phyloP scores from a whole-genome alignment of 2,888 invertebrate genomes.

The Dicyrtomina minuta region DNA sequence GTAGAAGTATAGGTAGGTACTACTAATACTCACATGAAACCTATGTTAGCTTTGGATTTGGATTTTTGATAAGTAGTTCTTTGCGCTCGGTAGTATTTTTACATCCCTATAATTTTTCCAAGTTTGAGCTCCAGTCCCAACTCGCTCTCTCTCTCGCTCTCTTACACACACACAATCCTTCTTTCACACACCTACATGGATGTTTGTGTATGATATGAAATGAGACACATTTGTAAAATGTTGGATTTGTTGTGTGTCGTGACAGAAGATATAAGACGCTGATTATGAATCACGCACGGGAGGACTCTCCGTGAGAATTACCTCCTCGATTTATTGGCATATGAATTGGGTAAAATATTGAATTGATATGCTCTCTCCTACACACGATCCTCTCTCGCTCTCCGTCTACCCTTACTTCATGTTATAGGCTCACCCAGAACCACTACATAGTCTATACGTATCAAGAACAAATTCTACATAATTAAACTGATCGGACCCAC shows the following conservation, averaged over 20 bases:
- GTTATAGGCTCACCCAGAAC: no score
- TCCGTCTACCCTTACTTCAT: background rate
- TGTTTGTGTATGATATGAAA: constrained; percentile 10
- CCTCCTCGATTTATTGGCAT: constrained; percentile 17
- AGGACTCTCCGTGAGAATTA: constrained; percentile 4
- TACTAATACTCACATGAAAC: no score
- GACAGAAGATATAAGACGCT: constrained; percentile 10
- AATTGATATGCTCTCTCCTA: constrained; percentile 10
- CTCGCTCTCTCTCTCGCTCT: background rate
- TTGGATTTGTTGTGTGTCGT: constrained; percentile 18
- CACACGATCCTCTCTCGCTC: background rate
- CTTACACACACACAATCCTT: background rate
- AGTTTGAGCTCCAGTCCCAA: constrained; percentile 2
- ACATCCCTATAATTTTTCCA: constrained; percentile 4
- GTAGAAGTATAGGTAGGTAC: background rate
- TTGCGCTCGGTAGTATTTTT: background rate
- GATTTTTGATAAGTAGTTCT: no score
- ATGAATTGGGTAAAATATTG: constrained; percentile 18
- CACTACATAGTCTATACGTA: no score
- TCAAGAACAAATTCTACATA: no score
- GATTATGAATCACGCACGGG: constrained; percentile 14
- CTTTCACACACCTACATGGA: background rate
- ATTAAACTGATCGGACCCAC: no score
- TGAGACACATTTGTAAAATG: constrained; percentile 19
- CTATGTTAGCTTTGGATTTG: no score